Base-by-base conservation (phyloP, 2,797 vertebrate genomes). In the Acanthurus leucopareius region DNA sequence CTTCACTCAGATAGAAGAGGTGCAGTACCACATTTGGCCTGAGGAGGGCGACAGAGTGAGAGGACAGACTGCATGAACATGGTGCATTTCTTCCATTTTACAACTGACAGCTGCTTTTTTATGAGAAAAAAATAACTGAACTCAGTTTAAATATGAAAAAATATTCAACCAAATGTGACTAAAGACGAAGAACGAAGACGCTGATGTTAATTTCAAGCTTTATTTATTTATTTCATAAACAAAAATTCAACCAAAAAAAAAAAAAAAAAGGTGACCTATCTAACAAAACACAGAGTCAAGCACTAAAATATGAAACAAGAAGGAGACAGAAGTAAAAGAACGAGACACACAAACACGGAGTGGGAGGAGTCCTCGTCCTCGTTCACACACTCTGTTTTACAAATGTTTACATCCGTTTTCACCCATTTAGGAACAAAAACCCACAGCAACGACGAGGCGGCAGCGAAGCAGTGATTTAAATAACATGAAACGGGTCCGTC, bases 151-250 rank as follows among this genome's bases (percentile, higher is more conserved):
- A 8, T 8, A 38, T 38, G 3, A 3, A 2, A 22, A 71, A 49
- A 45, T 6, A 44, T 10, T 38, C 11, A 66, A 40, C 2, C n/a
- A 45, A 51, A 44, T 52, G 14, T 49, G 48, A 22, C n/a, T 5
- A 51, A 61, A 56, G 51, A 14, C 9, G 0, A 54, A 56, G 44
- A 44, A 42, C 47, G 57, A 52, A 61, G 11, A 67, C 51, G 38
- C 13, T 2, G 32, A 62, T 32, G 0, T 54, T 51, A 73, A 64
- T 84, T 85, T 61, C 77, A 87, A 89, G 65, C 89, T 91, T 89
- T 83, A 89, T 92, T 92, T 83, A 89, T 87, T n/a, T n/a, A n/a
- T 79, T 83, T 83, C 84, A 88, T 84, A 73, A 89, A 86, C 80
- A 89, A 91, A 84, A 72, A 73, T 53, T 73, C 76, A 88, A 86